phyloP scores from a whole-genome alignment of 2,888 invertebrate species.

The Scaeva pyrastri region DNA sequence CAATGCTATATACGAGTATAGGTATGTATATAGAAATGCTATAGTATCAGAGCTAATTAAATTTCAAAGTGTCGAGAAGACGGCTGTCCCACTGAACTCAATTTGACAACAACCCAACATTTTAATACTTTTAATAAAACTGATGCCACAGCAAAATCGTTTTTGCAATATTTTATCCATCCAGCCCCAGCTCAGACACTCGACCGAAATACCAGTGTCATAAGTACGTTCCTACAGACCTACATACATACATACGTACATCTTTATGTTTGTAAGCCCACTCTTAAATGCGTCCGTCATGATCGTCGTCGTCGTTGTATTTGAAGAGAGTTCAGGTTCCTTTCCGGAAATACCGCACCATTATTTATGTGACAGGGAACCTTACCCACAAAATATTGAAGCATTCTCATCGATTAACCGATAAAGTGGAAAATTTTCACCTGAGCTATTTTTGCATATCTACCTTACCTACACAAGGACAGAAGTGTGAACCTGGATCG shows the following conservation, averaged over 20 bases:
- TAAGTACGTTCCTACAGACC: not conserved
- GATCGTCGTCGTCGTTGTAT: not conserved
- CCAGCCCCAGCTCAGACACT: not conserved
- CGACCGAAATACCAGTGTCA: slow-evolving; percentile 3
- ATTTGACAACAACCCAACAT: slow-evolving; percentile 40
- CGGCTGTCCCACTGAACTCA: slow-evolving; percentile 60
- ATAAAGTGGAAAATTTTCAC: slow-evolving; percentile 55
- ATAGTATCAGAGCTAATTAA: slow-evolving; percentile 38
- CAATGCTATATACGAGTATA: not conserved
- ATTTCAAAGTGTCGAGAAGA: slow-evolving; percentile 55
- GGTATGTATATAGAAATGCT: not conserved
- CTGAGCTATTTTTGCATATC: slow-evolving; percentile 43
- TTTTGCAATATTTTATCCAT: slow-evolving; percentile 20
- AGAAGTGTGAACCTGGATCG: too few species aligned
- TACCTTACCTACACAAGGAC: slow-evolving; percentile 24
- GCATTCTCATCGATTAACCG: slow-evolving; percentile 56
- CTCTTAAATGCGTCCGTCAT: slow-evolving; percentile 41
- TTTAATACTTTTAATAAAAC: slow-evolving; percentile 5
- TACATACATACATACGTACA: not conserved
- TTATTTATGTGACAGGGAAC: slow-evolving; percentile 15
- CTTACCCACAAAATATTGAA: slow-evolving; percentile 45
- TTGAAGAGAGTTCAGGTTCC: not conserved
- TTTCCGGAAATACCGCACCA: slow-evolving; percentile 46
- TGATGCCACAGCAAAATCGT: slow-evolving; percentile 35
- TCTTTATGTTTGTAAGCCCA: slow-evolving; percentile 11